Base-by-base conservation (phyloP, 1,140 invertebrate species). In the Papilio helenus region DNA sequence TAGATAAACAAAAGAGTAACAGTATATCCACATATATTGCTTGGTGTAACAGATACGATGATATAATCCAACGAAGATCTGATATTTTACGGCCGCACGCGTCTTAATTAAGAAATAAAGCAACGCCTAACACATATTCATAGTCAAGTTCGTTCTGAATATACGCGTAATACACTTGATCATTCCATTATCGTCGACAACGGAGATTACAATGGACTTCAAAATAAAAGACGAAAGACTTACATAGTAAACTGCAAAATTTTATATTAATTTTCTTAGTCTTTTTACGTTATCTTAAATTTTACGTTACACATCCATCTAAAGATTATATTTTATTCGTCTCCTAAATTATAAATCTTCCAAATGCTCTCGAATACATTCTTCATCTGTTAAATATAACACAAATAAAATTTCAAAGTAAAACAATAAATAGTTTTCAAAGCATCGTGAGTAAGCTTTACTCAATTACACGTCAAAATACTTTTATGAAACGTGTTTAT, bases 401-500 rank as follows among this genome's bases (percentile, higher is more conserved):
- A 26, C 26, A 61, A 61, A 61, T 26, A 26, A 14, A 20, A 55
- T 55, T 26, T 61, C 55, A 61, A 61, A 61, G 55, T 23, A 12
- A 20, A 61, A 61, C 20, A 61, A 61, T 61, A 26, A 61, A 61
- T 61, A 61, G 26, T 26, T 61, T 61, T 61, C 20, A 61, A 61
- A 23, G 16, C 23, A 61, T 61, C 58, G 58, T 61, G 26, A 61
- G 26, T 55, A 55, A 55, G 23, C 23, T 61, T 61, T 61, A 61
- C 58, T 61, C 58, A 61, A 61, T 61, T 12, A 61, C 58, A 61
- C 58, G 58, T 61, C 58, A 61, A 61, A 61, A 61, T 61, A 61
- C 58, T 61, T 61, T 61, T 61, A 61, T 61, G 58, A 61, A 61
- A 61, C 58, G 12, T 61, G 20, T 61, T 61, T 61, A 61, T 23